Evolutionary conservation across 2,888 invertebrate species (phyloP).

Genomic region (Drosophila picticornis): DNA sequence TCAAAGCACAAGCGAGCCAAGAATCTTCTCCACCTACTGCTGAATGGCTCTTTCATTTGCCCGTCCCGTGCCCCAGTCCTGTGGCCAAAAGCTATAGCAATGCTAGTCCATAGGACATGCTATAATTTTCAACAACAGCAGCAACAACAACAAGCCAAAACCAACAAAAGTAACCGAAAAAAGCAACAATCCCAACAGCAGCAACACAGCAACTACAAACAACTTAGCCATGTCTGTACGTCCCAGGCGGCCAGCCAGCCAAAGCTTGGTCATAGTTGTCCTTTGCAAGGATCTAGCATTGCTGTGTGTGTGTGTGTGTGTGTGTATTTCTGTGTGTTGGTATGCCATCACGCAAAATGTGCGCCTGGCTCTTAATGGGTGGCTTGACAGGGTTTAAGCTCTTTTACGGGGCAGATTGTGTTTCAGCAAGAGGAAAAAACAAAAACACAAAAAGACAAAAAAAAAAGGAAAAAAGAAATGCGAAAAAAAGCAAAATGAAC

Average conservation of each 20-base stretch:
- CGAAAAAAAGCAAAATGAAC: constrained; percentile 10
- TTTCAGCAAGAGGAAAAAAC: constrained; percentile 61
- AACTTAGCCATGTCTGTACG: constrained; percentile 73
- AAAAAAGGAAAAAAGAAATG: constrained; percentile 1
- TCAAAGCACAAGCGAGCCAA: constrained; percentile 62
- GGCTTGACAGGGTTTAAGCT: constrained; percentile 82
- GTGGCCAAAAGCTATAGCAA: constrained; percentile 73
- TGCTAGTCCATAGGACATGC: constrained; percentile 79
- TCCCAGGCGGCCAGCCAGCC: constrained; percentile 69
- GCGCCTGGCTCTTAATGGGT: constrained; percentile 79
- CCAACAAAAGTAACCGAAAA: constrained; percentile 79
- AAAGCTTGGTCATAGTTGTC: constrained; percentile 77
- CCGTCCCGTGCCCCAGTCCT: constrained; percentile 25
- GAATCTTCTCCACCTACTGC: constrained; percentile 47
- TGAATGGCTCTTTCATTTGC: constrained; percentile 30
- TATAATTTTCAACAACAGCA: constrained; percentile 67
- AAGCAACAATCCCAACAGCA: constrained; percentile 71
- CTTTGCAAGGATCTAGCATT: constrained; percentile 58
- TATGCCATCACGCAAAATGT: constrained; percentile 79
- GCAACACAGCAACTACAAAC: constrained; percentile 67
- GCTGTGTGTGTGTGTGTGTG: constrained; percentile 17
- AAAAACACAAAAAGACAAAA: constrained; percentile 5
- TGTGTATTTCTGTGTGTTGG: constrained; percentile 59
- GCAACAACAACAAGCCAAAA: constrained; percentile 35
- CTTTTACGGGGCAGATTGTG: constrained; percentile 81